phyloP scores from a whole-genome alignment of 2,797 vertebrate species.

The Pitangus sulphuratus region DNA sequence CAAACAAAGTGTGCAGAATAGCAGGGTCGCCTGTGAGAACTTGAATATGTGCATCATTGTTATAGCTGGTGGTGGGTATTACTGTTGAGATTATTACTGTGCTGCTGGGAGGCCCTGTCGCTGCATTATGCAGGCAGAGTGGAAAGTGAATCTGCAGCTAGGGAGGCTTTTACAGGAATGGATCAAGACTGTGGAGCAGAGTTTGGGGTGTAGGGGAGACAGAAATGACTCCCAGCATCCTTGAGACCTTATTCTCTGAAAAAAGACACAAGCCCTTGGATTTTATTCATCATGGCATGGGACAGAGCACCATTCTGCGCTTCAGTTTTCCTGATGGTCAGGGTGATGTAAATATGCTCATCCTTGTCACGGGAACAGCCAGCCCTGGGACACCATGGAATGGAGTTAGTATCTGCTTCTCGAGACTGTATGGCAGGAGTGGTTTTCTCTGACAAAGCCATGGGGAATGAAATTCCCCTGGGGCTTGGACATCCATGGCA shows the following conservation, averaged over 20 bases:
- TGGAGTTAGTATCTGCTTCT: not conserved
- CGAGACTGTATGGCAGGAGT: not conserved
- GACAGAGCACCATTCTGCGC: not conserved
- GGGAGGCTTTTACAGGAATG: not conserved
- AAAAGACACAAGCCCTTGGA: not conserved
- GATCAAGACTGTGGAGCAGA: not conserved
- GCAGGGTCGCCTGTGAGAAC: not conserved
- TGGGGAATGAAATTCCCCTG: rapidly evolving
- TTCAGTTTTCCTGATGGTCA: not conserved
- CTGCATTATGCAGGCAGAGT: not conserved
- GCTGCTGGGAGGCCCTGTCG: not conserved
- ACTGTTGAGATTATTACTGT: not conserved
- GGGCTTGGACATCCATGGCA: not conserved
- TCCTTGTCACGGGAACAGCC: not conserved
- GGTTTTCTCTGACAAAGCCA: not conserved
- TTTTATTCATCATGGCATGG: not conserved
- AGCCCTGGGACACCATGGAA: rapidly evolving
- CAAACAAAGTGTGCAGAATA: conserved; percentile 7
- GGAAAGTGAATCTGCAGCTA: not conserved
- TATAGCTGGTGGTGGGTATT: not conserved
- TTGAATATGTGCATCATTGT: not conserved
- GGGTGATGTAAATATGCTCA: not conserved
- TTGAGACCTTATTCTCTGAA: not conserved
- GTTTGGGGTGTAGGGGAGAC: rapidly evolving
- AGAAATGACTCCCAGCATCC: not conserved